Percentiles rank a stretch among this genome's conserved stretches.
These are phyloP conservation scores for Noctua janthe DNA, from an alignment of 2,888 invertebrate species.

Conservation along the genomic window DNA sequence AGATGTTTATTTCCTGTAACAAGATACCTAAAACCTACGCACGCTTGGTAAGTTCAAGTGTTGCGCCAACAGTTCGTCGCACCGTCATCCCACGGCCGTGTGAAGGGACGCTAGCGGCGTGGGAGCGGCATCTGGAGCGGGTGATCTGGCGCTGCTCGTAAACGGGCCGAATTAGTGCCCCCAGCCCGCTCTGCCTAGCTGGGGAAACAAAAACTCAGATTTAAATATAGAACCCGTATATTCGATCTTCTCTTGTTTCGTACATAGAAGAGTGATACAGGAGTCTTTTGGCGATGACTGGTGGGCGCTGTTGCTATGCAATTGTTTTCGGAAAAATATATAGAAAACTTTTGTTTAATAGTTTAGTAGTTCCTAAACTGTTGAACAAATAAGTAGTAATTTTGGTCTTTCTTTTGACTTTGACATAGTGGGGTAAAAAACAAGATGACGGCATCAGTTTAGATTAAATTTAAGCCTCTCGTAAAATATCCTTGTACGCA, in stretches of 20 bases:
- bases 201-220: conserved; percentile 82
- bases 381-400: not conserved
- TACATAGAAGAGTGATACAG: not conserved
- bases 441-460: not conserved
- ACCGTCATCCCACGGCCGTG: conserved; percentile 68
- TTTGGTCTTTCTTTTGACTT: not conserved
- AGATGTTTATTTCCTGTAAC: conserved; percentile 45
- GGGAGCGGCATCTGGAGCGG: conserved; percentile 86
- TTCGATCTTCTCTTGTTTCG: conserved; percentile 61
- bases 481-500: not conserved
- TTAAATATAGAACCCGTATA: conserved; percentile 79
- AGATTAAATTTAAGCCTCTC: not conserved
- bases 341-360: not conserved
- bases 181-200: conserved; percentile 75
- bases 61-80: conserved; percentile 63
- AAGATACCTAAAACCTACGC: conserved; percentile 41
- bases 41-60: conserved; percentile 23
- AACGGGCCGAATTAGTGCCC: conserved; percentile 87
- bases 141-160: conserved; percentile 84
- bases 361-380: not conserved
- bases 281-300: not conserved
- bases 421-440: not conserved
- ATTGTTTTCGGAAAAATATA: not conserved
- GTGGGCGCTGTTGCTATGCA: not conserved
- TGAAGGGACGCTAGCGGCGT: conserved; percentile 81